These are phyloP conservation scores for Rhinella marina DNA, from an alignment of 2,797 vertebrate species.

Conservation along the genomic window DNA sequence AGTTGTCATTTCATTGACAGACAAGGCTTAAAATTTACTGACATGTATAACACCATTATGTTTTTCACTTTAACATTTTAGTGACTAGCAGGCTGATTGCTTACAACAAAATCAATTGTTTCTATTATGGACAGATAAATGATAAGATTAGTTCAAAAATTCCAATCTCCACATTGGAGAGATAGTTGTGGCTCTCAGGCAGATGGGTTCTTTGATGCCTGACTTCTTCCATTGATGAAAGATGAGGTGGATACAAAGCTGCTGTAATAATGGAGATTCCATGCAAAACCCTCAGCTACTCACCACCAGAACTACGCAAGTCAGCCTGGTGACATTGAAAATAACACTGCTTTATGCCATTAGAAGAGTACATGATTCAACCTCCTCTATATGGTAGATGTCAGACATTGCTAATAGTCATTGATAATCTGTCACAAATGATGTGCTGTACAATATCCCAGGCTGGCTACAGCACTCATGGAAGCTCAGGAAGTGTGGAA, in stretches of 20 bases:
- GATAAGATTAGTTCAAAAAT: background rate
- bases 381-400: background rate
- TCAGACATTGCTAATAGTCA: background rate
- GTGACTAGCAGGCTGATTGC: background rate
- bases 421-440: background rate
- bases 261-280: background rate
- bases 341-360: background rate
- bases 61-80: background rate
- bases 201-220: background rate
- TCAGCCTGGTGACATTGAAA: background rate
- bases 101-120: background rate
- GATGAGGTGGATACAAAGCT: background rate
- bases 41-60: background rate
- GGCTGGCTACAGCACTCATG: background rate
- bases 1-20: constrained; percentile 1
- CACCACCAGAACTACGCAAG: background rate
- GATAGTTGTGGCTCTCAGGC: background rate
- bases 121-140: background rate
- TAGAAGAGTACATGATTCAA: background rate
- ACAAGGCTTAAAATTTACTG: background rate
- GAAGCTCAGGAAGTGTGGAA: background rate
- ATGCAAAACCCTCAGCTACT: background rate
- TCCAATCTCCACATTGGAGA: background rate
- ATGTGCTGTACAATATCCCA: too few species aligned
- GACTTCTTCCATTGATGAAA: background rate